Conservation (phyloP, 2,797 vertebrate genomes). For the Takifugu ocellatus region DNA sequence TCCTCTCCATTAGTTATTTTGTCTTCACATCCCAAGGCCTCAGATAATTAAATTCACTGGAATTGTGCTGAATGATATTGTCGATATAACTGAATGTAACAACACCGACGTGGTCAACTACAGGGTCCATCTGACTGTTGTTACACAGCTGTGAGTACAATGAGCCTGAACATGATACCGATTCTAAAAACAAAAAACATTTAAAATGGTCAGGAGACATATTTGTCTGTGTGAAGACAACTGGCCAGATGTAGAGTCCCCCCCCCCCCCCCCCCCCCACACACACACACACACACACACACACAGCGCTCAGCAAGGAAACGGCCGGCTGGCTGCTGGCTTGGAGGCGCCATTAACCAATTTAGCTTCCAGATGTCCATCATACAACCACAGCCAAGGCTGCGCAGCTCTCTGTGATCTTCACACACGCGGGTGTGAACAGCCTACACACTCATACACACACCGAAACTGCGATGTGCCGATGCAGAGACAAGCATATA, state of each 20-base stretch:
- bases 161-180: not conserved
- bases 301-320: slow-evolving; percentile 63
- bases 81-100: too few species aligned
- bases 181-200: not conserved
- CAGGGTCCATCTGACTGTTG: not conserved
- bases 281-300: slow-evolving; percentile 19
- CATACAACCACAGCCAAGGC: slow-evolving; percentile 75
- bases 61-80: too few species aligned
- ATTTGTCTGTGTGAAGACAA: slow-evolving; percentile 49
- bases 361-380: slow-evolving; percentile 87
- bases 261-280: slow-evolving; percentile 15
- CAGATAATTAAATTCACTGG: too few species aligned
- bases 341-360: slow-evolving; percentile 85
- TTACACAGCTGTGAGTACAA: too few species aligned
- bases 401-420: slow-evolving; percentile 64
- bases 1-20: too few species aligned
- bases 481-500: slow-evolving; percentile 38
- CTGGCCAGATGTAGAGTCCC: slow-evolving; percentile 63
- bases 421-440: slow-evolving; percentile 60
- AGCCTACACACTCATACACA: slow-evolving; percentile 29
- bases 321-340: slow-evolving; percentile 79
- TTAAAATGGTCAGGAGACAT: slow-evolving; percentile 46
- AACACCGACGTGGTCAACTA: too few species aligned
- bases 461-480: slow-evolving; percentile 44
- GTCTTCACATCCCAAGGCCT: not conserved